Conservation (phyloP, 2,113 vertebrate genomes). For the Murina feae region DNA sequence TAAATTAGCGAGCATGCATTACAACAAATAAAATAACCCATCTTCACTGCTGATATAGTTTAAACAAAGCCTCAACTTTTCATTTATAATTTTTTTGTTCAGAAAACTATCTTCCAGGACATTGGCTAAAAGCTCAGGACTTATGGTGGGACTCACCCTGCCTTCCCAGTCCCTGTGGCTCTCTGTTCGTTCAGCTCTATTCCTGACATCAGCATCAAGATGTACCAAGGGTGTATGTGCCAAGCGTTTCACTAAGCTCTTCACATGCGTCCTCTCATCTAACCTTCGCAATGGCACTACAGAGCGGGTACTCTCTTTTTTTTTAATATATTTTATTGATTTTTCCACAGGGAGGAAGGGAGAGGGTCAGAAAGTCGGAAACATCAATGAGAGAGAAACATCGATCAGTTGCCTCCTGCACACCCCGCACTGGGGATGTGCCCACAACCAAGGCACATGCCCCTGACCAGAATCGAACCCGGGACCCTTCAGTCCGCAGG, state of each 20-base stretch:
- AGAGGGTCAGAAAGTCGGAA: too few species aligned
- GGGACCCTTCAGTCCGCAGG: too few species aligned
- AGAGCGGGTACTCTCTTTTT: neutral
- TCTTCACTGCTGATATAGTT: neutral
- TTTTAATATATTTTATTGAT: too few species aligned
- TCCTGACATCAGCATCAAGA: neutral
- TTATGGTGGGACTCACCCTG: accelerated
- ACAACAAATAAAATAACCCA: neutral
- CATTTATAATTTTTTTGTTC: neutral
- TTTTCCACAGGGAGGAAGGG: too few species aligned
- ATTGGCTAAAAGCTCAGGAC: neutral
- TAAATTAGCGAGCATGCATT: neutral
- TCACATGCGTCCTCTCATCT: neutral
- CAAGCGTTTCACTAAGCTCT: neutral
- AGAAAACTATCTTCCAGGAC: neutral
- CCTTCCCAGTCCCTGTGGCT: neutral
- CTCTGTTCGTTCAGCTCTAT: neutral
- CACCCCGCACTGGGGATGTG: too few species aligned
- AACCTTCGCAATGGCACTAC: neutral
- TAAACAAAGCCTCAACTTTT: neutral
- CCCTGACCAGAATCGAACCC: too few species aligned
- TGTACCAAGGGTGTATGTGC: too few species aligned
- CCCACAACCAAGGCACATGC: too few species aligned
- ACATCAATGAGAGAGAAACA: too few species aligned
- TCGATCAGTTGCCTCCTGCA: too few species aligned